Evolutionary conservation across 2,113 vertebrate species (phyloP).

Genomic region (Onychostoma macrolepis): DNA sequence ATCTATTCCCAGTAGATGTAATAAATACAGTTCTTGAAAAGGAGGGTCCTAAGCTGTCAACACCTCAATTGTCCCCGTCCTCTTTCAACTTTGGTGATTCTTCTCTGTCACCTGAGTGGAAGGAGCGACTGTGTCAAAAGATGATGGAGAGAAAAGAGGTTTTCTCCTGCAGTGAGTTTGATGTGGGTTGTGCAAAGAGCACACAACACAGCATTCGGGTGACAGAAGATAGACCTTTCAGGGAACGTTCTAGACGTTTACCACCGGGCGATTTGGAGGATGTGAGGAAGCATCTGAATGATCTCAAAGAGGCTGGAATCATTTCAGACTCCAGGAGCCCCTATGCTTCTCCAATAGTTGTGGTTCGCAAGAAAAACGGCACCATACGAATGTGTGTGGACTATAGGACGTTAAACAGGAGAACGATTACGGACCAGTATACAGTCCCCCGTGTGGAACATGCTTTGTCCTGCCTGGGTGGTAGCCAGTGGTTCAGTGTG

Average conservation of each 20-base stretch:
- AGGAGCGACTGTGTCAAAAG: conserved; percentile 9
- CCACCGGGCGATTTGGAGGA: neutral
- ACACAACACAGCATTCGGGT: neutral
- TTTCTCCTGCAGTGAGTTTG: conserved; percentile 47
- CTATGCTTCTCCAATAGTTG: neutral
- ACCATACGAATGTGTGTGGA: neutral
- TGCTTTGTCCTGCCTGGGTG: too few relatives aligned
- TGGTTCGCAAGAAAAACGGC: neutral
- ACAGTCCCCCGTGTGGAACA: too few relatives aligned
- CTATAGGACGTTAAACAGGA: neutral
- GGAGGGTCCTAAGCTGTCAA: too few relatives aligned
- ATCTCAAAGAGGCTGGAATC: neutral
- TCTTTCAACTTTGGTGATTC: too few relatives aligned
- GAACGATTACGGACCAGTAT: neutral
- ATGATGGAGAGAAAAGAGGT: conserved; percentile 38
- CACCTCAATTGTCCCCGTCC: too few relatives aligned
- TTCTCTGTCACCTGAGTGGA: conserved; percentile 29
- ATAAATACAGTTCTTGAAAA: too few relatives aligned
- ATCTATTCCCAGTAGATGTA: conserved; percentile 36
- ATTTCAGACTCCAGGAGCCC: neutral
- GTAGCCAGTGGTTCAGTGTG: too few relatives aligned
- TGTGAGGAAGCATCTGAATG: neutral
- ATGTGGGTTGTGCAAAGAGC: conserved; percentile 37
- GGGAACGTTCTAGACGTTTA: neutral
- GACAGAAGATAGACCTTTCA: neutral